A percentile compares a stretch with the other conserved stretches of the same genome.
Conservation (phyloP, 2,888 invertebrate species). For the Rhagium mordax region DNA sequence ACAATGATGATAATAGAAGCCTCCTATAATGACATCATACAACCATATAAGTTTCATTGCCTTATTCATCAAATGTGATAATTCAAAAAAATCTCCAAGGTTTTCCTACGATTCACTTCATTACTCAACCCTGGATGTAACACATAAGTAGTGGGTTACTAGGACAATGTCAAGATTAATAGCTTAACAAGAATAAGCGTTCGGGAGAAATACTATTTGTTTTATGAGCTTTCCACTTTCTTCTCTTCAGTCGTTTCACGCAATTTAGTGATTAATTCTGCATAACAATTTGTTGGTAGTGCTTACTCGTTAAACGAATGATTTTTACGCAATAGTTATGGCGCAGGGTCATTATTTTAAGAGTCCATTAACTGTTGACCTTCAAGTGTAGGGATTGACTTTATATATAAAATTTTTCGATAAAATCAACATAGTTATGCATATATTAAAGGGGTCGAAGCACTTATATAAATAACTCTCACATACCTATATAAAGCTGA, state of each 20-base stretch:
- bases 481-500: neutral
- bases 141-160: neutral
- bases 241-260: neutral
- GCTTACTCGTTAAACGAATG: neutral
- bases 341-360: neutral
- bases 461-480: neutral
- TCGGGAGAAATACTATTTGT: neutral
- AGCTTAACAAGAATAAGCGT: neutral
- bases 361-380: neutral
- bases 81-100: too few species aligned
- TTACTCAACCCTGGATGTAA: too few species aligned
- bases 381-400: neutral
- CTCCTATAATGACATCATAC: too few species aligned
- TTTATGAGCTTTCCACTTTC: conserved; percentile 1
- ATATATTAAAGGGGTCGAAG: neutral
- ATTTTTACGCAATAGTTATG: neutral
- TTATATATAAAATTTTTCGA: neutral
- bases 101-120: too few species aligned
- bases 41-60: too few species aligned
- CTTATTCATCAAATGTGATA: too few species aligned
- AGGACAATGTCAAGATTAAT: conserved; percentile 1
- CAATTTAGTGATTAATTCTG: conserved; percentile 2
- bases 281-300: neutral
- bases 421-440: neutral
- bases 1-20: too few species aligned